Evolutionary conservation across 1,140 invertebrate species (phyloP).

Genomic region (Calosoma granatense): DNA sequence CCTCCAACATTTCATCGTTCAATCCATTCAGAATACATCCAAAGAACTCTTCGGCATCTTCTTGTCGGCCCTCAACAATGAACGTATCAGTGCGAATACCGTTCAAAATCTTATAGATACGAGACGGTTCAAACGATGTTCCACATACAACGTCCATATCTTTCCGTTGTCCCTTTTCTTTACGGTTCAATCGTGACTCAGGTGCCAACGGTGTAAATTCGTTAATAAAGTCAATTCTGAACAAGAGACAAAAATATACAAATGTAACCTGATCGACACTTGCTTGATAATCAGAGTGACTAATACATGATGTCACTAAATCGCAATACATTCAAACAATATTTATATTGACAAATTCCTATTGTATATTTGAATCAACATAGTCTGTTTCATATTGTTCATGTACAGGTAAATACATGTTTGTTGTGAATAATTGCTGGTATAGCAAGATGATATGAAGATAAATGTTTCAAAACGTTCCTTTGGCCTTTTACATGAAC

Average conservation of each 20-base stretch:
- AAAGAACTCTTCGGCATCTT: slow-evolving; percentile 93
- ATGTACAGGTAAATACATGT: no score
- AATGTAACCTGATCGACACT: no score
- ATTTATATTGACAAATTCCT: no score
- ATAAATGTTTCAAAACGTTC: neutral
- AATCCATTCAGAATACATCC: slow-evolving; percentile 85
- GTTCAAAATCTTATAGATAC: slow-evolving; percentile 71
- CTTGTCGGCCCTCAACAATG: slow-evolving; percentile 72
- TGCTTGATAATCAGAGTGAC: no score
- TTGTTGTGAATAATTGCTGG: neutral
- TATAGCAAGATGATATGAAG: neutral
- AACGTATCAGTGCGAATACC: slow-evolving; percentile 60
- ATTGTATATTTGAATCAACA: no score
- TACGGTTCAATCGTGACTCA: slow-evolving; percentile 35
- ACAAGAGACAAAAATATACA: slow-evolving; percentile 11
- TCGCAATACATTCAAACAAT: no score
- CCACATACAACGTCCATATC: slow-evolving; percentile 42
- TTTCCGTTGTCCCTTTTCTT: slow-evolving; percentile 38
- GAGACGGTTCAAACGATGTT: slow-evolving; percentile 68
- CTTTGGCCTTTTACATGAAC: neutral
- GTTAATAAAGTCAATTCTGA: slow-evolving; percentile 53
- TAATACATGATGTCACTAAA: no score
- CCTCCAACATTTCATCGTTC: slow-evolving; percentile 92
- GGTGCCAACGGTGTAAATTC: slow-evolving; percentile 55
- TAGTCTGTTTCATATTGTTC: no score